Percentiles rank a stretch among this genome's conserved stretches.
Evolutionary conservation across 2,797 vertebrate species (phyloP).

Genomic region (Scomberomorus guttatus): DNA sequence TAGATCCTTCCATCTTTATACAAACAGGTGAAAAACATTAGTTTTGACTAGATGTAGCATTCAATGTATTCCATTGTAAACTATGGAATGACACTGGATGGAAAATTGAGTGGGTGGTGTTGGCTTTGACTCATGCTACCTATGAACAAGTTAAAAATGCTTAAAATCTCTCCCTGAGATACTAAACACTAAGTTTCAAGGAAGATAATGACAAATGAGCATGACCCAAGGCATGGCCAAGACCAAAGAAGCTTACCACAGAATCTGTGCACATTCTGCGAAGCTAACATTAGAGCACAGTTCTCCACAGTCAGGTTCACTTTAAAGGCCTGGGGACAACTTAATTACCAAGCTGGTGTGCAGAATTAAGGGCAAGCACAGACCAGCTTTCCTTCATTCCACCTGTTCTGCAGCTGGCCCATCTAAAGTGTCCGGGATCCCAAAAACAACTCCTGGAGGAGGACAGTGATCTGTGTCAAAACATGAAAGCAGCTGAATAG

Average conservation of each 20-base stretch:
- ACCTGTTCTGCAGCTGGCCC: constrained; percentile 29
- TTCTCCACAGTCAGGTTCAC: constrained; percentile 10
- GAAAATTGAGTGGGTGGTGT: background rate
- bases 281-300: constrained; percentile 2
- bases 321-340: constrained; percentile 24
- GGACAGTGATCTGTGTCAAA: background rate
- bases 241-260: background rate
- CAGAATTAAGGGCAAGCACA: constrained; percentile 48
- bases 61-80: background rate
- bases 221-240: constrained; percentile 5
- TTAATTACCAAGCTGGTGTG: constrained; percentile 12
- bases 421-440: background rate
- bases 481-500: background rate
- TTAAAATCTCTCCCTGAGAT: constrained; percentile 21
- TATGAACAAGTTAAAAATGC: background rate
- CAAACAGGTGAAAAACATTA: background rate
- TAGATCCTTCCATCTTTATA: background rate
- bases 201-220: constrained; percentile 25
- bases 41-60: constrained; percentile 8
- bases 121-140: constrained; percentile 33
- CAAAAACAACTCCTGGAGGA: constrained; percentile 12
- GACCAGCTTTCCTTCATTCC: constrained; percentile 30
- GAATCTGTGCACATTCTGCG: background rate
- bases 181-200: constrained; percentile 28
- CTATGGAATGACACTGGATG: background rate